phyloP scores from a whole-genome alignment of 2,888 invertebrate species.

The Luperina testacea region DNA sequence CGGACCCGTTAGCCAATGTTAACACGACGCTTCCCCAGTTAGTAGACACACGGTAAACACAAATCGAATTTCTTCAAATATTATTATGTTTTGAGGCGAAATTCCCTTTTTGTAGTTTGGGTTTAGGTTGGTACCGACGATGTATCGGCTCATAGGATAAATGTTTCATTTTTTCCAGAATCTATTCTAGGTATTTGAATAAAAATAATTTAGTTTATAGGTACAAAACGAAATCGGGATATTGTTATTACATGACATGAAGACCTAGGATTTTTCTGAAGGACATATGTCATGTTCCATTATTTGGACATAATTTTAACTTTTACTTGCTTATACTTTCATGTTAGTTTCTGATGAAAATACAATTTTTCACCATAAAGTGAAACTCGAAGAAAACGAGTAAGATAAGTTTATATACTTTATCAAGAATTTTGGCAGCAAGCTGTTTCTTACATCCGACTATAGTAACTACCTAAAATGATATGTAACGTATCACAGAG shows the following conservation, averaged over 20 bases:
- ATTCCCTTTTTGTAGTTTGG: constrained; percentile 1
- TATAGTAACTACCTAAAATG: neutral
- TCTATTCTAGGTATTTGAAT: no score
- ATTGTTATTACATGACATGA: neutral
- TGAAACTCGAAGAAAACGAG: neutral
- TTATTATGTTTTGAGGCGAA: constrained; percentile 35
- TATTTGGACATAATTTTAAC: neutral
- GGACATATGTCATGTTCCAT: neutral
- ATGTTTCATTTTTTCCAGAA: neutral
- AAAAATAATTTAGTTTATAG: neutral
- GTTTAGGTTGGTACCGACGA: neutral
- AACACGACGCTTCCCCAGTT: constrained; percentile 73
- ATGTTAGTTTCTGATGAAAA: neutral
- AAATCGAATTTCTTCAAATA: constrained; percentile 69
- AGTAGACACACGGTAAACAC: constrained; percentile 67
- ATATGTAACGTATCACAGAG: no score
- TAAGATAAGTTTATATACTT: neutral
- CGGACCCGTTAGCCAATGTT: constrained; percentile 78
- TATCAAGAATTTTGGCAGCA: neutral
- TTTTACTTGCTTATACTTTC: neutral
- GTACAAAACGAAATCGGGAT: neutral
- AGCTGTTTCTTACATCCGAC: neutral
- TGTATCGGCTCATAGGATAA: neutral
- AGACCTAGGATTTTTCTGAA: neutral
- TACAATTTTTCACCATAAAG: neutral